Evolutionary conservation across 2,888 invertebrate genomes (phyloP).

Genomic region (Nipponacmea schrenckii): DNA sequence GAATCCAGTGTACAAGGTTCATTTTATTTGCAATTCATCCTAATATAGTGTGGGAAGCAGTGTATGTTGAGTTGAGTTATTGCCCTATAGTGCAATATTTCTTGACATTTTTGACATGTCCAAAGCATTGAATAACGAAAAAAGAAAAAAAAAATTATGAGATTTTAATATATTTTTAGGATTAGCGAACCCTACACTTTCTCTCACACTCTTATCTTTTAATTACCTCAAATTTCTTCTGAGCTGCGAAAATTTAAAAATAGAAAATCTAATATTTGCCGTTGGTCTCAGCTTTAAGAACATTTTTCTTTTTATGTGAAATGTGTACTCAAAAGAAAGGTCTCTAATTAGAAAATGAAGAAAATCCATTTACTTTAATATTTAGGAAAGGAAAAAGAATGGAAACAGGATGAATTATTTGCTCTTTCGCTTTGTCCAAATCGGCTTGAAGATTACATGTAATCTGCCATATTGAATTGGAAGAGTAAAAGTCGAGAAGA

Average conservation of each 20-base stretch:
- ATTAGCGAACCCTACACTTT: too few relatives aligned
- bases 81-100: too few relatives aligned
- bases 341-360: background rate
- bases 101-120: too few relatives aligned
- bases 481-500: background rate
- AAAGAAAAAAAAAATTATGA: too few relatives aligned
- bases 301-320: background rate
- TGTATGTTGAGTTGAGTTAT: too few relatives aligned
- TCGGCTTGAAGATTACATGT: slow-evolving; percentile 6
- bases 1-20: too few relatives aligned
- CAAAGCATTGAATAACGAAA: too few relatives aligned
- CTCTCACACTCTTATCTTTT: too few relatives aligned
- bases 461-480: slow-evolving; percentile 5
- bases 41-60: too few relatives aligned
- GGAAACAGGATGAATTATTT: background rate
- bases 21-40: too few relatives aligned
- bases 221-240: background rate
- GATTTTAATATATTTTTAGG: too few relatives aligned
- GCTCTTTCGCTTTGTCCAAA: slow-evolving; percentile 6
- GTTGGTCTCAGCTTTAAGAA: background rate
- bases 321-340: background rate
- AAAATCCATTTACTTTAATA: background rate
- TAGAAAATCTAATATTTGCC: slow-evolving; percentile 5
- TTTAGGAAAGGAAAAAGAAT: background rate
- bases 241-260: background rate